phyloP scores from a whole-genome alignment of 2,797 vertebrate genomes.

The Diceros bicornis region DNA sequence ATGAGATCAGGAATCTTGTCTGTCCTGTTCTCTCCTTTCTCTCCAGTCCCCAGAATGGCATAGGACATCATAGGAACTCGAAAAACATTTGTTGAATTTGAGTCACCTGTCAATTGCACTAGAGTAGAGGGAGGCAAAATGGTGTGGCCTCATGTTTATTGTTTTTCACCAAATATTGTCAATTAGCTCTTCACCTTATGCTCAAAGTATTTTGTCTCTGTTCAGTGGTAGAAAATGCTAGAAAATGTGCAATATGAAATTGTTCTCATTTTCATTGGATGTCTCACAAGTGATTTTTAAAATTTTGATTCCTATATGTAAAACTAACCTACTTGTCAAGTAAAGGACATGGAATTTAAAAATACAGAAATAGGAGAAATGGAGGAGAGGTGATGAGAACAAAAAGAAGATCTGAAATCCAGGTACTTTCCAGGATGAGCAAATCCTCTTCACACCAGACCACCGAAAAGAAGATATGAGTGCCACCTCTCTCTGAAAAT shows the following conservation, averaged over 20 bases:
- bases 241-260: not conserved
- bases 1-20: not conserved
- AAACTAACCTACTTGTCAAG: not conserved
- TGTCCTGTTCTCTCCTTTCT: not conserved
- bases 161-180: not conserved
- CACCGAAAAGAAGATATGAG: fast-evolving
- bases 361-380: not conserved
- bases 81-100: not conserved
- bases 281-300: not conserved
- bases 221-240: not conserved
- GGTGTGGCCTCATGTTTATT: not conserved
- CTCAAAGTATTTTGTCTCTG: not conserved
- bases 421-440: not conserved
- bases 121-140: not conserved
- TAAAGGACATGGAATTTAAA: not conserved
- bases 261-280: not conserved
- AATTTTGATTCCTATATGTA: not conserved
- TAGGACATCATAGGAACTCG: not conserved
- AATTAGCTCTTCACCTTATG: not conserved
- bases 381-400: not conserved
- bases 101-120: not conserved
- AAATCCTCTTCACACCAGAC: not conserved
- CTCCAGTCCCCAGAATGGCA: not conserved
- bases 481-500: not conserved
- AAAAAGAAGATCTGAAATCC: not conserved